phyloP scores from a whole-genome alignment of 2,113 vertebrate species.

The Gambusia holbrooki region DNA sequence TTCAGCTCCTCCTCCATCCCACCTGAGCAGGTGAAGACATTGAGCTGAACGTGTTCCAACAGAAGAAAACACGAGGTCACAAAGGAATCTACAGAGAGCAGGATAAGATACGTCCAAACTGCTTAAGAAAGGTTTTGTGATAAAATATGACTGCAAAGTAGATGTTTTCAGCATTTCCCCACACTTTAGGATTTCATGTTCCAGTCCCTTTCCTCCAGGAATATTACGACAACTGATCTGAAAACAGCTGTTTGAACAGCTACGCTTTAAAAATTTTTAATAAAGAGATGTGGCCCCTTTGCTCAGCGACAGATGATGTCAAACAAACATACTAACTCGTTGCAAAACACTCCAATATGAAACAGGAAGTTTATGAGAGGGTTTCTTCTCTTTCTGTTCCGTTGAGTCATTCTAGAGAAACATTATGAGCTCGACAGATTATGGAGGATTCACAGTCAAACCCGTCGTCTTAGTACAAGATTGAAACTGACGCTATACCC shows the following conservation, averaged over 20 bases:
- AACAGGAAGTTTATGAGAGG: slow-evolving; percentile 18
- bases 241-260: background rate
- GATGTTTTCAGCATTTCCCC: background rate
- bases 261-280: background rate
- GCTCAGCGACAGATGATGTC: slow-evolving; percentile 1
- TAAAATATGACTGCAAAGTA: background rate
- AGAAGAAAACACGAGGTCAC: slow-evolving; percentile 4
- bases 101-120: background rate
- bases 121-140: background rate
- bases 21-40: slow-evolving; percentile 2
- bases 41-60: background rate
- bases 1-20: background rate
- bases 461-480: background rate
- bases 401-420: background rate
- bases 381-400: background rate
- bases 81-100: background rate
- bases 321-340: background rate
- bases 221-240: background rate
- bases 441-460: background rate
- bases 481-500: too few species aligned
- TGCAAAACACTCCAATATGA: background rate
- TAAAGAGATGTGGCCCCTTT: background rate
- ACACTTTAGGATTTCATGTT: background rate
- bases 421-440: background rate
- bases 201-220: background rate